phyloP scores from a whole-genome alignment of 2,888 invertebrate genomes.

The Pandemis heparana region DNA sequence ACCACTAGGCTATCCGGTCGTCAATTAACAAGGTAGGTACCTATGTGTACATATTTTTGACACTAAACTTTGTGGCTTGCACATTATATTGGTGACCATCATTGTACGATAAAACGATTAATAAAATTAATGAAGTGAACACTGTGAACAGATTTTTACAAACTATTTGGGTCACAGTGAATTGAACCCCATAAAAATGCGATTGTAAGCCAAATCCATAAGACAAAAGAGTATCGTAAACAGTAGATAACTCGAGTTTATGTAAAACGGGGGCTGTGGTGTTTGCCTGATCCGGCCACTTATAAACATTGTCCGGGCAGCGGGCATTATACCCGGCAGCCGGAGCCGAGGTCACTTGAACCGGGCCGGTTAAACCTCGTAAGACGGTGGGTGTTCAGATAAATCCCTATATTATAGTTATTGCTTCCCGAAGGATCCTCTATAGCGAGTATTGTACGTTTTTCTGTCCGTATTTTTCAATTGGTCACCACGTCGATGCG shows the following conservation, averaged over 20 bases:
- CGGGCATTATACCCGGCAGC: constrained; percentile 31
- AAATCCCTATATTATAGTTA: constrained; percentile 72
- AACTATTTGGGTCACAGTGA: not conserved
- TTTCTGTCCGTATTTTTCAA: constrained; percentile 58
- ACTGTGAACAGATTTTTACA: too few species aligned
- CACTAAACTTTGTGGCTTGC: too few species aligned
- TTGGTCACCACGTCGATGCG: not conserved
- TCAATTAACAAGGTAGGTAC: too few species aligned
- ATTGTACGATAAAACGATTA: too few species aligned
- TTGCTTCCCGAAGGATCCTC: constrained; percentile 62
- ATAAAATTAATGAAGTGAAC: too few species aligned
- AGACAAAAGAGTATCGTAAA: constrained; percentile 54
- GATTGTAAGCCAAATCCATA: constrained; percentile 45
- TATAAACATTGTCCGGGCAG: constrained; percentile 63
- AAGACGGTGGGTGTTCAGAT: constrained; percentile 72
- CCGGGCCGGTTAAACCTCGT: constrained; percentile 67
- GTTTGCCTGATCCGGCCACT: constrained; percentile 63
- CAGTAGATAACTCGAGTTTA: constrained; percentile 65
- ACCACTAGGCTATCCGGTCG: too few species aligned
- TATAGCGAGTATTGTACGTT: constrained; percentile 59
- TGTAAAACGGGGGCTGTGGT: constrained; percentile 67
- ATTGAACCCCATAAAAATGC: constrained; percentile 30
- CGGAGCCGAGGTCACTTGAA: constrained; percentile 51
- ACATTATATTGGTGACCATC: too few species aligned
- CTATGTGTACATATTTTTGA: too few species aligned